Evolutionary conservation across 1,140 invertebrate species (phyloP).

Genomic region (Dinothrombium tinctorium): DNA sequence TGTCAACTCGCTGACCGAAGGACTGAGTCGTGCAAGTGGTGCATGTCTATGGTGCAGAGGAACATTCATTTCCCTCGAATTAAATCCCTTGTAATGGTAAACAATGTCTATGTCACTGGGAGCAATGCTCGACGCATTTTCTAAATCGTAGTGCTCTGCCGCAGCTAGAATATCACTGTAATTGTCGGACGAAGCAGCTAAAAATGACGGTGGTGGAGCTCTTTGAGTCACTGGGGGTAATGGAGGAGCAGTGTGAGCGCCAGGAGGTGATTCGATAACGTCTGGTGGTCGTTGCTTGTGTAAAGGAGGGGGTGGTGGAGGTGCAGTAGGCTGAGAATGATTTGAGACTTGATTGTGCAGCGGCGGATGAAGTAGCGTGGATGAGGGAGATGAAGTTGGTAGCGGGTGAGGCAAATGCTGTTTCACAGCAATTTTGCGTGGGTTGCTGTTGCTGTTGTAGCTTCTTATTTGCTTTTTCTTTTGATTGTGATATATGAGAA

Average conservation of each 20-base stretch:
- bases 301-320: slow-evolving; percentile 1
- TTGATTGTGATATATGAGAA: slow-evolving; percentile 42
- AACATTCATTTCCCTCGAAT: slow-evolving; percentile 16
- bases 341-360: no score
- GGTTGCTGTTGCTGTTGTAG: not conserved
- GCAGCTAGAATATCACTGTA: slow-evolving; percentile 18
- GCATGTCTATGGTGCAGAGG: slow-evolving; percentile 31
- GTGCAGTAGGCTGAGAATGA: not conserved
- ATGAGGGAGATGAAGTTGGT: not conserved
- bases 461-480: slow-evolving; percentile 7
- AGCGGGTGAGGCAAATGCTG: not conserved
- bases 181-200: not conserved
- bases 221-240: not conserved
- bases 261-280: slow-evolving; percentile 1
- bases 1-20: slow-evolving; percentile 63
- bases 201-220: not conserved
- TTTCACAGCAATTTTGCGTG: slow-evolving; percentile 1
- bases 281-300: slow-evolving; percentile 1
- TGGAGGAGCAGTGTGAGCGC: not conserved
- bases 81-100: slow-evolving; percentile 56
- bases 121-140: slow-evolving; percentile 88
- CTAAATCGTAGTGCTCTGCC: slow-evolving; percentile 84
- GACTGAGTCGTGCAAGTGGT: slow-evolving; percentile 61
- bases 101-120: slow-evolving; percentile 91
- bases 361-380: not conserved